A percentile compares a stretch with the other conserved stretches of the same genome.
phyloP scores from a whole-genome alignment of 2,797 vertebrate species.

The Lindbergichthys nudifrons region DNA sequence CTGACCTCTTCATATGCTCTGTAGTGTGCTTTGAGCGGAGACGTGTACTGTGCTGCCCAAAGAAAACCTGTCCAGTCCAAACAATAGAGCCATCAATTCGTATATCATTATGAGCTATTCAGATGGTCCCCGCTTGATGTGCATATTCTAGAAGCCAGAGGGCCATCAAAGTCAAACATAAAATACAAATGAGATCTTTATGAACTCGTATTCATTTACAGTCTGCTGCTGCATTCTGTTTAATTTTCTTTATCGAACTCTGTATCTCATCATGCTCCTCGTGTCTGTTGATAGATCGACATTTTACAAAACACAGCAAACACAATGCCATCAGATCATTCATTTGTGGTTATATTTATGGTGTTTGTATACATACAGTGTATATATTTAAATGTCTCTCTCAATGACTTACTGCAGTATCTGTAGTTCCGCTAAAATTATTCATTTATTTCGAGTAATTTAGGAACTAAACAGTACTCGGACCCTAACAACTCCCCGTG shows the following conservation, averaged over 20 bases:
- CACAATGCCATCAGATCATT: constrained; percentile 45
- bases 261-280: constrained; percentile 57
- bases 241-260: constrained; percentile 60
- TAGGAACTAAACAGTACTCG: too few species aligned
- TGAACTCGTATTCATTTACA: constrained; percentile 71
- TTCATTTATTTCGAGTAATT: too few species aligned
- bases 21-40: constrained; percentile 36
- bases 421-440: too few species aligned
- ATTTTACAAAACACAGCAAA: constrained; percentile 51
- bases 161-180: constrained; percentile 72
- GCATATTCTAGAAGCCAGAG: constrained; percentile 63
- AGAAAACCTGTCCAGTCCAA: constrained; percentile 56
- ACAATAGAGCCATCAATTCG: constrained; percentile 62
- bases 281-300: constrained; percentile 52
- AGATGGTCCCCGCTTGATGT: constrained; percentile 57
- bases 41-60: constrained; percentile 19
- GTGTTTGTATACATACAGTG: constrained; percentile 1
- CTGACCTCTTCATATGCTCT: constrained; percentile 20
- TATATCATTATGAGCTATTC: constrained; percentile 63
- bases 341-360: constrained; percentile 45
- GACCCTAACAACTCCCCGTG: too few species aligned
- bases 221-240: constrained; percentile 61
- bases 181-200: constrained; percentile 78
- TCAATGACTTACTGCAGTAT: too few species aligned
- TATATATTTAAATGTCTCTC: too few species aligned